Evolutionary conservation across 1,140 invertebrate species (phyloP).

Genomic region (Dinoponera quadriceps): DNA sequence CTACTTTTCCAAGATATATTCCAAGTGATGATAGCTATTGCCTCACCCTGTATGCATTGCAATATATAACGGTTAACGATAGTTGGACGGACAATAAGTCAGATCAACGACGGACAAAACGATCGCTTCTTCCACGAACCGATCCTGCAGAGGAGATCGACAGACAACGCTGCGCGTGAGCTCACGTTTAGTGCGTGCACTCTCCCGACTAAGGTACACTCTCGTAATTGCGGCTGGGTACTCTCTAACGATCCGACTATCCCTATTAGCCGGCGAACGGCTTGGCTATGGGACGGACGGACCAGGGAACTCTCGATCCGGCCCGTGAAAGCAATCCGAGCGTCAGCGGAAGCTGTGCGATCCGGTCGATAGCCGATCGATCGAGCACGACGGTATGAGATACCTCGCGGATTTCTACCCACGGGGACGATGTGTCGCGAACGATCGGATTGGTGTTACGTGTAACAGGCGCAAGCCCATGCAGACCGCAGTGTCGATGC

Average conservation of each 20-base stretch:
- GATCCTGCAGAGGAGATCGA: slow-evolving; percentile 21
- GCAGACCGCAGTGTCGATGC: slow-evolving; percentile 51
- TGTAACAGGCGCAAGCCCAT: slow-evolving; percentile 62
- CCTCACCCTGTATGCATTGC: too few relatives aligned
- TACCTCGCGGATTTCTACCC: slow-evolving; percentile 1
- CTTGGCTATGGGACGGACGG: background rate
- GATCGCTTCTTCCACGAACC: slow-evolving; percentile 16
- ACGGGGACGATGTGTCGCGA: slow-evolving; percentile 1
- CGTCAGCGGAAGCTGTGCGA: background rate
- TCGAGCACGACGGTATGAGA: background rate
- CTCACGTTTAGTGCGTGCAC: slow-evolving; percentile 35
- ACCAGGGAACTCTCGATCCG: background rate
- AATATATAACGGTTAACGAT: background rate
- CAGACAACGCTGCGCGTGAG: slow-evolving; percentile 6
- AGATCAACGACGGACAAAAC: background rate
- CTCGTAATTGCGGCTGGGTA: background rate
- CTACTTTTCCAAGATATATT: too few relatives aligned
- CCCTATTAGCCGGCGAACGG: background rate
- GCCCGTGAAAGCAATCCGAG: background rate
- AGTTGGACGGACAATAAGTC: too few relatives aligned
- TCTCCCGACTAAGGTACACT: background rate
- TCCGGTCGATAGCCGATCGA: background rate
- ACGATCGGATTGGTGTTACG: slow-evolving; percentile 14
- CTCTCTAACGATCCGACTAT: background rate
- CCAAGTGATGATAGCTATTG: too few relatives aligned